phyloP scores from a whole-genome alignment of 2,797 vertebrate species.

The Eurystomus glaucurus region DNA sequence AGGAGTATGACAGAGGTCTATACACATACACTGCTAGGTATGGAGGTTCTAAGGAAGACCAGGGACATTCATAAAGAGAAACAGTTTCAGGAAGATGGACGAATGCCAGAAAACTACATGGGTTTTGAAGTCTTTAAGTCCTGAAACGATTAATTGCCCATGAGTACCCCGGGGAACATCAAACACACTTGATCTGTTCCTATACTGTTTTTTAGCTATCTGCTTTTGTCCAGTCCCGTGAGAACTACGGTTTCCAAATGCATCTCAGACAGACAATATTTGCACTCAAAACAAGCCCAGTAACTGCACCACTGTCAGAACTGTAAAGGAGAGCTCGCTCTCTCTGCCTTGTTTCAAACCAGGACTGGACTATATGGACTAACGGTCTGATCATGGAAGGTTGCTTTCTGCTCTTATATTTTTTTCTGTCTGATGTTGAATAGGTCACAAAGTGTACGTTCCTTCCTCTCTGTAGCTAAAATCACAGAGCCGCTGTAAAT shows the following conservation, averaged over 20 bases:
- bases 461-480: neutral
- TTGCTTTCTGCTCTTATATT: neutral
- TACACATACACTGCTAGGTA: neutral
- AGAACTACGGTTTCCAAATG: neutral
- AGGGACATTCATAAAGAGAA: neutral
- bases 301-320: neutral
- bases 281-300: accelerated
- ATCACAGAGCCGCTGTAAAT: neutral
- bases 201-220: neutral
- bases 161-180: neutral
- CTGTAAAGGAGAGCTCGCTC: neutral
- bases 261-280: accelerated
- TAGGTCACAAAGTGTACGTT: neutral
- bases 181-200: neutral
- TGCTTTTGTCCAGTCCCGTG: neutral
- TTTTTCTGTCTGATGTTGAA: neutral
- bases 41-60: neutral
- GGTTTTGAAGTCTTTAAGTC: neutral
- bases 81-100: neutral
- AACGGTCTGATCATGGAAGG: neutral
- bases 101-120: neutral
- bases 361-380: neutral
- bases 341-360: neutral
- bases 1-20: neutral
- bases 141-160: neutral